Base-by-base conservation (phyloP, 2,797 vertebrate genomes). In the Periophthalmus magnuspinnatus region DNA sequence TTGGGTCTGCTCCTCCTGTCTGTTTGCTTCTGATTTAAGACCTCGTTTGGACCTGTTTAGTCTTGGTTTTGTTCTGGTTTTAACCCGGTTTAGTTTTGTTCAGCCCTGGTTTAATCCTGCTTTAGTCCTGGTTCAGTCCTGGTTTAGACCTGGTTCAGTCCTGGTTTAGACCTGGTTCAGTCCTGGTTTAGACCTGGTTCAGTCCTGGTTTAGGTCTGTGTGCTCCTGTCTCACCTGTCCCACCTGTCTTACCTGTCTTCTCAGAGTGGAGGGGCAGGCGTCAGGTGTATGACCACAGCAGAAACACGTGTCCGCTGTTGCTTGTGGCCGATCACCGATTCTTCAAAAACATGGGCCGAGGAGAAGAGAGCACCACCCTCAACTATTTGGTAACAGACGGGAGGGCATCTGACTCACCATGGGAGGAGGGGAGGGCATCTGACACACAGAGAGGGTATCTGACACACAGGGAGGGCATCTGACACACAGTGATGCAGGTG, bases 311-410 rank as follows among this genome's bases (percentile, higher is more conserved):
- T 79, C 94, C 95, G 34, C 93, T 99, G 87, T 78, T 99, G 81
- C 94, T 99, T 77, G 97, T 99, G 58, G 97, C 97, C 7, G 97
- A 99, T 86, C 93, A 99, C 85, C 97, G 96, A 54, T 99, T 99
- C 86, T 99, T 95, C 89, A 92, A 81, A 47, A 89, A 97, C 87
- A 99, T 99, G 97, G 97, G 97, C 33, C 93, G 96, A 1, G 90
- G 91, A 59, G 96, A 98, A 75, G 97, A 99, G 91, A 99, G 97
- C 74, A 98, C 95, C 38, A 99, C 97, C 0, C 95, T 98, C 72
- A 99, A 97, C 86, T 99, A 99, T 84, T 88, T 99, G 88, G 97
- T 98, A 13, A 8, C 19, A 41, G 41, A 45, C 41, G 5, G 48
- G 52, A 24, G 52, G 21, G 52, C 21, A 3, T 54, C 55, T 72